A percentile compares a stretch with the other conserved stretches of the same genome.
phyloP scores from a whole-genome alignment of 1,140 invertebrate species.

The Arctopsyche grandis region DNA sequence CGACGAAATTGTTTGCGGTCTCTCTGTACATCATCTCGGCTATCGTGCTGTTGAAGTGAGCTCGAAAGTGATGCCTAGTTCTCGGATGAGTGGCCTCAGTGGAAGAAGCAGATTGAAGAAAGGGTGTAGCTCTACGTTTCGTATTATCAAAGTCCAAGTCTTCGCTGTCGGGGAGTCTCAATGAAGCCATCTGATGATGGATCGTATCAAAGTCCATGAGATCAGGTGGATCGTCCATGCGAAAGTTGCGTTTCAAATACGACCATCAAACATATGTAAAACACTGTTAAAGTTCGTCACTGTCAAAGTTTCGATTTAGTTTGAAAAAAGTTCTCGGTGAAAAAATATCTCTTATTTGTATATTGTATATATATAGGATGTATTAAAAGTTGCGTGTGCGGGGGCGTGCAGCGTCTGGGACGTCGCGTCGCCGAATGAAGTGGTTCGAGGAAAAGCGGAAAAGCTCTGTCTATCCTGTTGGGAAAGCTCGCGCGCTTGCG shows the following conservation, averaged over 20 bases:
- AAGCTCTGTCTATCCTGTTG: constrained; percentile 15
- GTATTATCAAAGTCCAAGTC: constrained; percentile 63
- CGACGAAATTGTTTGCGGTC: constrained; percentile 59
- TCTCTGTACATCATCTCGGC: constrained; percentile 53
- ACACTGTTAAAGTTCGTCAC: constrained; percentile 14
- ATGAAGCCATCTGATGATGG: constrained; percentile 61
- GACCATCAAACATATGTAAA: neutral
- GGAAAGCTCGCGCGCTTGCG: constrained; percentile 21
- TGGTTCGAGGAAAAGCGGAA: neutral
- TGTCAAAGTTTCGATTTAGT: too few species aligned
- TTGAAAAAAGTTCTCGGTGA: neutral
- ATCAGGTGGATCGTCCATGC: constrained; percentile 31
- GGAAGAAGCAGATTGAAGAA: constrained; percentile 32
- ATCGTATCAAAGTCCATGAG: constrained; percentile 54
- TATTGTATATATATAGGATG: neutral
- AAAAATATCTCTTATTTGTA: neutral
- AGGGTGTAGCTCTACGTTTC: constrained; percentile 54
- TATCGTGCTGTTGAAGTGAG: constrained; percentile 42
- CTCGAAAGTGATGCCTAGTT: constrained; percentile 49
- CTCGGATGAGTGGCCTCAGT: constrained; percentile 37
- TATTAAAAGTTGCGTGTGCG: neutral
- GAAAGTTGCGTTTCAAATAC: constrained; percentile 35
- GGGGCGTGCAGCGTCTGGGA: constrained; percentile 57
- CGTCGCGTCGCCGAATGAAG: constrained; percentile 56
- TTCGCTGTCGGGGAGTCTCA: constrained; percentile 65